Percentiles rank a stretch among this genome's conserved stretches.
Evolutionary conservation across 2,888 invertebrate species (phyloP).

Genomic region (Agrotis clavis): DNA sequence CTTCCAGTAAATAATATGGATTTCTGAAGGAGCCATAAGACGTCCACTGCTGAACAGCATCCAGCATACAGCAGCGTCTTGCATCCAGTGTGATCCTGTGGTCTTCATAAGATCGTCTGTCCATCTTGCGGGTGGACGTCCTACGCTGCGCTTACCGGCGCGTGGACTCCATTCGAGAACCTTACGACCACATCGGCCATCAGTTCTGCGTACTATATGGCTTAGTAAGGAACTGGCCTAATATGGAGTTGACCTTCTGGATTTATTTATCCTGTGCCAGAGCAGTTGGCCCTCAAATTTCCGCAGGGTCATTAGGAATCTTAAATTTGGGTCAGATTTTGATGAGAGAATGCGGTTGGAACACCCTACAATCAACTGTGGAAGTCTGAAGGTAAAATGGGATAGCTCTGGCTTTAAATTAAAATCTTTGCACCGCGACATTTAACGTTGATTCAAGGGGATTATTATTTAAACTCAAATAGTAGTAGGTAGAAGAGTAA

Average conservation of each 20-base stretch:
- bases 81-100: no score
- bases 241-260: conserved; percentile 9
- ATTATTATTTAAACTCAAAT: conserved; percentile 26
- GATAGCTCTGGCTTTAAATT: conserved; percentile 55
- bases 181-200: no score
- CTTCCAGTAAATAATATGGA: neutral
- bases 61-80: no score
- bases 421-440: conserved; percentile 27
- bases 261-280: neutral
- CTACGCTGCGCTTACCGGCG: no score
- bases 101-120: no score
- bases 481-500: neutral
- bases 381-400: conserved; percentile 55
- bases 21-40: no score
- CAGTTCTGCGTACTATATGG: no score
- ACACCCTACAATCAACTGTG: conserved; percentile 55
- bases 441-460: conserved; percentile 22
- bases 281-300: conserved; percentile 54
- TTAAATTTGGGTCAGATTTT: conserved; percentile 73
- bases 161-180: no score
- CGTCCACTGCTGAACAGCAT: no score
- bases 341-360: conserved; percentile 63
- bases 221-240: no score
- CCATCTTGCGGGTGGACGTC: no score
- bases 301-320: conserved; percentile 71